These are phyloP conservation scores for Prietella phreatophila DNA, from an alignment of 2,113 vertebrate genomes.

Conservation along the genomic window DNA sequence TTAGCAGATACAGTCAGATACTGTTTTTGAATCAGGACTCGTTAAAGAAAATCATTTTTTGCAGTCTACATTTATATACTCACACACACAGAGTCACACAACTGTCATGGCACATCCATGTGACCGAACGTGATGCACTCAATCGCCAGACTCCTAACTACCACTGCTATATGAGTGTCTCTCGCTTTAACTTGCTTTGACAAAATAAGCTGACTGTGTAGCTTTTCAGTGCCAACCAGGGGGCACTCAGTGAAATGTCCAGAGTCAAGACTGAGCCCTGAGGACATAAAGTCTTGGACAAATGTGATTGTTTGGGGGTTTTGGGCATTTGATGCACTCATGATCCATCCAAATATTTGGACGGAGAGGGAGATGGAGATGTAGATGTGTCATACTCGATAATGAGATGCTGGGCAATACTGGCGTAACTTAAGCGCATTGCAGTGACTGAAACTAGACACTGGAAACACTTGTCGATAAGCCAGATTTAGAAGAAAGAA, in stretches of 20 bases:
- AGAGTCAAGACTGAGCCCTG: conserved; percentile 23
- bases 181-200: conserved; percentile 62
- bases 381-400: neutral
- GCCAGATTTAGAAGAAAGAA: neutral
- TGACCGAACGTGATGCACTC: conserved; percentile 69
- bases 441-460: neutral
- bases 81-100: conserved; percentile 56
- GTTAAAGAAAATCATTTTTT: neutral
- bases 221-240: conserved; percentile 48
- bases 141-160: conserved; percentile 45
- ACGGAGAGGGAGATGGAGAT: neutral
- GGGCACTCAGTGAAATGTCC: conserved; percentile 53
- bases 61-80: neutral
- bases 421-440: neutral
- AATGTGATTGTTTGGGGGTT: conserved; percentile 47
- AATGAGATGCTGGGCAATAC: neutral
- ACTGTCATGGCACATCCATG: conserved; percentile 71
- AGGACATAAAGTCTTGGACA: conserved; percentile 36
- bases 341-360: conserved; percentile 19
- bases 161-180: conserved; percentile 33
- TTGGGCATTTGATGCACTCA: conserved; percentile 29
- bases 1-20: neutral
- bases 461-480: too few relatives aligned
- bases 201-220: conserved; percentile 62
- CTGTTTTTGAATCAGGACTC: neutral